Evolutionary conservation across 2,888 invertebrate species (phyloP), one percentile per base, ranked within the genome.

Genomic region (Phlogophora meticulosa): DNA sequence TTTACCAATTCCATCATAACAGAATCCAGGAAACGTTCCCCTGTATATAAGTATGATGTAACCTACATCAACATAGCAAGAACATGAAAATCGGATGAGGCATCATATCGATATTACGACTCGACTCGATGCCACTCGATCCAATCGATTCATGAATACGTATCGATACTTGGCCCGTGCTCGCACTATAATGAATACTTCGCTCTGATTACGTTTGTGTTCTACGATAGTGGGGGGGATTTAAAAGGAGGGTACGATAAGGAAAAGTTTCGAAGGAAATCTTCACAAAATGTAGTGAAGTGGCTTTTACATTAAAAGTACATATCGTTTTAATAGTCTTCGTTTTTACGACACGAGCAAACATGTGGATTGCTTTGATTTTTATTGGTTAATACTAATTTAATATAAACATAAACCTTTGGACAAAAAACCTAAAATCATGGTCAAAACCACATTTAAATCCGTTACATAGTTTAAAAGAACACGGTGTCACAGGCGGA

Each of bases 131-230:
- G 46, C 73, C 58, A 72, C 36, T 56, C 85, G 82, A 87, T 89
- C 49, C 72, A 56, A 90, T 72, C 88, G 88, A 90, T 89, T 91
- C 91, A 92, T 91, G 91, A 91, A 92, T 91, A 91, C 87, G 89
- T 91, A 91, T 89, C 84, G 86, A 58, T 58, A 63, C 53, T 76
- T 64, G 72, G 17, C 9, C 57, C 42, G 46, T 10, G 58, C 58
- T 49, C 72, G 62, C 58, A 63, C 71, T 62, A 76, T 82, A 82
- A 85, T 85, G 81, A 83, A 84, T 84, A 81, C 74, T 73, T 73
- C 64, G 63, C 71, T 65, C 78, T 79, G 78, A 84, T 82, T 82
- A 78, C 78, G 73, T 74, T 60, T 11, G 20, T 55, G 59, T 65
- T 46, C 28, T 67, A 69, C 80, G 71, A 72, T 70, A 53, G 46